Conservation (phyloP, 2,888 invertebrate species). For the Acanthoscelides obtectus region DNA sequence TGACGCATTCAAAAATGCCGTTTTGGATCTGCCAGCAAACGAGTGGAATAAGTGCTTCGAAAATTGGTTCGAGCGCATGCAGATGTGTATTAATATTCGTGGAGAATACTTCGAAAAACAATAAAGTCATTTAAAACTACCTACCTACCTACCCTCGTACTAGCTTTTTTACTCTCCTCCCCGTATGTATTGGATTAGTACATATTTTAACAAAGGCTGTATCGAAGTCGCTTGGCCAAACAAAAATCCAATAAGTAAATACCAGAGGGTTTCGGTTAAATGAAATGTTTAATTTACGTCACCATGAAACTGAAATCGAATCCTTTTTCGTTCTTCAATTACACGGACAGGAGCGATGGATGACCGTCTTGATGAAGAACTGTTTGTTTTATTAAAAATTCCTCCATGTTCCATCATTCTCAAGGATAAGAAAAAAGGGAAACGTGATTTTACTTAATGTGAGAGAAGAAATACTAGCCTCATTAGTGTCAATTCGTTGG, state of each 20-base stretch:
- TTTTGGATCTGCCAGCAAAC: too few relatives aligned
- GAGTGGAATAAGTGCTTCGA: too few relatives aligned
- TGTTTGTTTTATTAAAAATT: background rate
- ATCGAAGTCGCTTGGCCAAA: background rate
- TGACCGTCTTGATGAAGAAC: background rate
- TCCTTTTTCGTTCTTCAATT: slow-evolving; percentile 14
- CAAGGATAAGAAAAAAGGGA: background rate
- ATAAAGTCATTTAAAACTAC: too few relatives aligned
- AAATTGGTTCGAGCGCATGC: too few relatives aligned
- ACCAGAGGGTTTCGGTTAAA: slow-evolving; percentile 34
- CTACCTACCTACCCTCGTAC: too few relatives aligned
- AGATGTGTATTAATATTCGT: too few relatives aligned
- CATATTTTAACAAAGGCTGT: background rate
- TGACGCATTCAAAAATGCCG: too few relatives aligned
- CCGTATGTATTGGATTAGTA: background rate
- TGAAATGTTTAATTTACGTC: slow-evolving; percentile 35
- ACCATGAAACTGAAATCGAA: slow-evolving; percentile 31
- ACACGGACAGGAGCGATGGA: background rate
- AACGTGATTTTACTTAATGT: background rate
- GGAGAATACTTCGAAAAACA: too few relatives aligned
- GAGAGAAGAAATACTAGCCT: background rate
- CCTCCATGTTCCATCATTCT: background rate
- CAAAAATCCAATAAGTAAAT: slow-evolving; percentile 36
- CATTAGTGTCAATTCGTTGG: background rate
- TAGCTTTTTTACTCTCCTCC: too few relatives aligned